Conservation (phyloP, 92 coral and sea anemone genomes). For the Porites cylindrica region DNA sequence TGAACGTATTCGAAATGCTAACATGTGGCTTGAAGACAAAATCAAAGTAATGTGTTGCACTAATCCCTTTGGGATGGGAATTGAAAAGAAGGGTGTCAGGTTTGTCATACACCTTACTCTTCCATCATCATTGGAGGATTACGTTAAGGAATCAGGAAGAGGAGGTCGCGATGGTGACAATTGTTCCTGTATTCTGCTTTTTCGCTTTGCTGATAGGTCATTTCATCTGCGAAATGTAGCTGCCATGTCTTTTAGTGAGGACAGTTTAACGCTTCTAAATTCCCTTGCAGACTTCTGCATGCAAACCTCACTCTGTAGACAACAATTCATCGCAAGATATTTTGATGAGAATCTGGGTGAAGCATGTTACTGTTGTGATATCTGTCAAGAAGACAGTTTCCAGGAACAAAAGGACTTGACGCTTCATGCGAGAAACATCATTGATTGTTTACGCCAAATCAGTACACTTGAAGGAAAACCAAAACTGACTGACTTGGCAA, state of each 20-base stretch:
- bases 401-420: constrained; percentile 35
- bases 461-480: constrained; percentile 25
- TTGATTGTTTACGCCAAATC: constrained; percentile 29
- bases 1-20: constrained; percentile 49
- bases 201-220: constrained; percentile 27
- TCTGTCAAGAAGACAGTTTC: constrained; percentile 34
- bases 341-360: constrained; percentile 47
- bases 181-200: constrained; percentile 44
- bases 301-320: constrained; percentile 30
- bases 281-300: constrained; percentile 42
- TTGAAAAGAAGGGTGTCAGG: constrained; percentile 45
- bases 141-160: constrained; percentile 46
- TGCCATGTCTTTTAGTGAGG: neutral
- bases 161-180: constrained; percentile 54
- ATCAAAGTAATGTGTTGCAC: constrained; percentile 53
- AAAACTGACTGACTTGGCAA: constrained; percentile 39
- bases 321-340: constrained; percentile 34
- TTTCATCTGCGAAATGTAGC: constrained; percentile 46
- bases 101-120: constrained; percentile 38
- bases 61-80: constrained; percentile 59
- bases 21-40: constrained; percentile 40
- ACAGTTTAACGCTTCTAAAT: constrained; percentile 26
- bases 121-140: constrained; percentile 47
- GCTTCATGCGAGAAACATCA: constrained; percentile 29
- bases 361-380: constrained; percentile 36